Evolutionary conservation across 2,113 vertebrate species (phyloP), one percentile per base, ranked within the genome.

Genomic region (Datnioides undecimradiatus): DNA sequence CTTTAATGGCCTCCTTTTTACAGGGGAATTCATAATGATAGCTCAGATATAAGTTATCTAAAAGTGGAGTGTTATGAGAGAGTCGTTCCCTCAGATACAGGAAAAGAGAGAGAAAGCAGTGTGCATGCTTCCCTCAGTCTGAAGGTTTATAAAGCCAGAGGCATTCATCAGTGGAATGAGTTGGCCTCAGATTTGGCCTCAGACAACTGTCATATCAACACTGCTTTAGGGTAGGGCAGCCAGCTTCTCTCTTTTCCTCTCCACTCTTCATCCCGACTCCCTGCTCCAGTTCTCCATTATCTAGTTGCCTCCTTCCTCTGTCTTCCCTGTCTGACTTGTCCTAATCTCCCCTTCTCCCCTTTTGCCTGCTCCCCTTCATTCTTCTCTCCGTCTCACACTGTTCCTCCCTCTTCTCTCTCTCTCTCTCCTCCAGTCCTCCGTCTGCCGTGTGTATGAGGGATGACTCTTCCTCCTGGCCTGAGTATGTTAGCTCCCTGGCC

Each of bases 91-190:
- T 67, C 46, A 31, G 57, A 80, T 14, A 34, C 19, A 69, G 33
- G 48, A 75, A 68, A 41, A 14, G 31, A 66, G 31, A 66, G 55
- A 75, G 63, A 45, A 60, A 71, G 65, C 31, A 33, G 48, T 14
- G 75, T 46, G 55, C 59, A 11, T 63, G 85, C 82, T 76, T 83
- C 65, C 46, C 49, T 81, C 65, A 82, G 66, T 70, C 82, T 83
- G 82, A 89, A 90, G 80, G 84, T 87, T 88, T 81, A 78, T 73
- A 46, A 72, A 88, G 90, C 87, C 81, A 82, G 46, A 85, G 71
- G 86, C 89, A 67, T 93, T 90, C 83, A 89, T 92, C 89, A 88
- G 87, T 60, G 78, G 78, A 86, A 89, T 77, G 87, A 89, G 86
- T 88, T 79, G 85, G 82, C 83, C 86, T 86, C 75, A 80, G 87